Evolutionary conservation across 2,113 vertebrate genomes (phyloP).

Genomic region (Sturnus vulgaris): DNA sequence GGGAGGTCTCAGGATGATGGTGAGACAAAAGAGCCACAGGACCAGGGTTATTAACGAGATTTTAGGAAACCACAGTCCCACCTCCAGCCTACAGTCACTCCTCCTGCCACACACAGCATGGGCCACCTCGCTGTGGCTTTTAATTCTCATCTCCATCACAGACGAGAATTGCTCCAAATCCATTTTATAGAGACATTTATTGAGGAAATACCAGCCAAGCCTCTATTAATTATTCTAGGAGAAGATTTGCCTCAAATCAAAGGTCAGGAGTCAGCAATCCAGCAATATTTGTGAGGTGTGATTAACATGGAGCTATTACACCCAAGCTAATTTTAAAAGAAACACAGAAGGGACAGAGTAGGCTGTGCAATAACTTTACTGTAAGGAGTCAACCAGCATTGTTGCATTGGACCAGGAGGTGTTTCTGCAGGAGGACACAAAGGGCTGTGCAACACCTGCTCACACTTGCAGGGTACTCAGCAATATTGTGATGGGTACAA

Average conservation of each 20-base stretch:
- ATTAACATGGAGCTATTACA: neutral
- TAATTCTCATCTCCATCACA: neutral
- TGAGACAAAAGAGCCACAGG: neutral
- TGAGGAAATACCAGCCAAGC: neutral
- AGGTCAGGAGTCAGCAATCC: conserved; percentile 14
- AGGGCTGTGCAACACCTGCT: neutral
- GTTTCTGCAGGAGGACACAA: neutral
- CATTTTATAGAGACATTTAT: neutral
- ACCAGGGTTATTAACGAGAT: neutral
- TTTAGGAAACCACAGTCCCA: neutral
- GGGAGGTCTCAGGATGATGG: neutral
- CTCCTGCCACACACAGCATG: accelerated
- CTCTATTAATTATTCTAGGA: neutral
- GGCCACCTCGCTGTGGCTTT: neutral
- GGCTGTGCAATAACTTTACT: neutral
- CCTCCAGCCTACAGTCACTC: neutral
- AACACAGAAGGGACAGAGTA: neutral
- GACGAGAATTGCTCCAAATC: neutral
- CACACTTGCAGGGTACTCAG: accelerated
- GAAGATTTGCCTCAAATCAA: conserved; percentile 13
- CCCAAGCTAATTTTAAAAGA: neutral
- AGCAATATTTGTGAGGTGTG: neutral
- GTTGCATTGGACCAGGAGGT: neutral
- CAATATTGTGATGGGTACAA: neutral
- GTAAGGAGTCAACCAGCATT: neutral